phyloP scores from a whole-genome alignment of 2,113 vertebrate genomes.

The Urocolius indicus region DNA sequence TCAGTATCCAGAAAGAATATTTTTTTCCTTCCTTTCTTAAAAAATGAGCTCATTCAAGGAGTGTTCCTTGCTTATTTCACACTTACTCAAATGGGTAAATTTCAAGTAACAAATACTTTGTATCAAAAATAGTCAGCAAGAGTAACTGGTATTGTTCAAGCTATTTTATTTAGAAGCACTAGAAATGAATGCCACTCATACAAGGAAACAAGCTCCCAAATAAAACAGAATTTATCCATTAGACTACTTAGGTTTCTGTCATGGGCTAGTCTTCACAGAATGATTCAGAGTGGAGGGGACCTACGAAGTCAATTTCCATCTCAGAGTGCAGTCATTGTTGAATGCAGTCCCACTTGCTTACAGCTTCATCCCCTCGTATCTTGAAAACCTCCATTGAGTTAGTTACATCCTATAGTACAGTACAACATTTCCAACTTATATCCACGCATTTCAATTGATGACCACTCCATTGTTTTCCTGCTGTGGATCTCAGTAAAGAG shows the following conservation, averaged over 20 bases:
- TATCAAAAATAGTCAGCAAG: background rate
- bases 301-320: background rate
- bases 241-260: background rate
- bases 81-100: background rate
- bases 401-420: background rate
- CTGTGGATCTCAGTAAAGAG: background rate
- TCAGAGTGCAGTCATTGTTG: background rate
- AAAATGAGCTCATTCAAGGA: background rate
- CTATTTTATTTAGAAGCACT: background rate
- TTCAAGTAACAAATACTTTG: background rate
- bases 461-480: background rate
- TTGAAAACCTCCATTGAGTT: background rate
- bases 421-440: background rate
- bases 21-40: background rate
- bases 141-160: background rate
- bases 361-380: background rate
- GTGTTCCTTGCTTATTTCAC: background rate
- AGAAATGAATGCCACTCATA: background rate
- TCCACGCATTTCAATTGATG: background rate
- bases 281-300: background rate
- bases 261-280: background rate
- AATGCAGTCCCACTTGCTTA: background rate
- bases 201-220: background rate
- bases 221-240: background rate
- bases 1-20: background rate